phyloP scores from a whole-genome alignment of 2,113 vertebrate genomes.

The Leucopsar rothschildi region DNA sequence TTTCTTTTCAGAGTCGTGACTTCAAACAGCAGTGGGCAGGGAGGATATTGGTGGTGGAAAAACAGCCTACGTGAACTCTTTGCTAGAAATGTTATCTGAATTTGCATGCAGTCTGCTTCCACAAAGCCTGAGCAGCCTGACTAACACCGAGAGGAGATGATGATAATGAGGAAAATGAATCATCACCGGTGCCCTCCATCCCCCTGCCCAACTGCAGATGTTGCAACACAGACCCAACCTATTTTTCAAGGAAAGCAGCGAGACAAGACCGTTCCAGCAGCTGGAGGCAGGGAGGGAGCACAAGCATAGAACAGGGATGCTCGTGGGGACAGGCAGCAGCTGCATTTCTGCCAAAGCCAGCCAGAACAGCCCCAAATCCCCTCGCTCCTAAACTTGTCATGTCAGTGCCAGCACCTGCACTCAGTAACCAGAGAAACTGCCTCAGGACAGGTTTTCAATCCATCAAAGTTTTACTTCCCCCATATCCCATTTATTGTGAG shows the following conservation, averaged over 20 bases:
- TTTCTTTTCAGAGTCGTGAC: not conserved
- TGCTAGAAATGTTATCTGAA: not conserved
- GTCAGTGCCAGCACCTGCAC: not conserved
- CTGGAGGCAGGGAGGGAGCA: not conserved
- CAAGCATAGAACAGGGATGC: not conserved
- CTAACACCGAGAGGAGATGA: not conserved
- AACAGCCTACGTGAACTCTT: not conserved
- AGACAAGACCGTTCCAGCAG: not conserved
- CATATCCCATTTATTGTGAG: not conserved
- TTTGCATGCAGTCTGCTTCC: slow-evolving; percentile 10
- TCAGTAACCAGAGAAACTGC: not conserved
- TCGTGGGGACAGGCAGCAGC: not conserved
- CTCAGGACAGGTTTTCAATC: not conserved
- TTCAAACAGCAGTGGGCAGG: not conserved
- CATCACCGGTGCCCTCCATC: not conserved
- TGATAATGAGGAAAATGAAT: not conserved
- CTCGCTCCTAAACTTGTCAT: not conserved
- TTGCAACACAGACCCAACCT: not conserved
- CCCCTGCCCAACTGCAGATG: not conserved
- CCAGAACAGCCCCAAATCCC: not conserved
- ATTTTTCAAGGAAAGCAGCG: not conserved
- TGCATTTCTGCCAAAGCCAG: not conserved
- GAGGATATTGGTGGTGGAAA: not conserved
- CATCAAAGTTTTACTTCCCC: not conserved
- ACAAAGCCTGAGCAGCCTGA: not conserved